phyloP scores from a whole-genome alignment of 1,140 invertebrate genomes.

The Atta cephalotes region DNA sequence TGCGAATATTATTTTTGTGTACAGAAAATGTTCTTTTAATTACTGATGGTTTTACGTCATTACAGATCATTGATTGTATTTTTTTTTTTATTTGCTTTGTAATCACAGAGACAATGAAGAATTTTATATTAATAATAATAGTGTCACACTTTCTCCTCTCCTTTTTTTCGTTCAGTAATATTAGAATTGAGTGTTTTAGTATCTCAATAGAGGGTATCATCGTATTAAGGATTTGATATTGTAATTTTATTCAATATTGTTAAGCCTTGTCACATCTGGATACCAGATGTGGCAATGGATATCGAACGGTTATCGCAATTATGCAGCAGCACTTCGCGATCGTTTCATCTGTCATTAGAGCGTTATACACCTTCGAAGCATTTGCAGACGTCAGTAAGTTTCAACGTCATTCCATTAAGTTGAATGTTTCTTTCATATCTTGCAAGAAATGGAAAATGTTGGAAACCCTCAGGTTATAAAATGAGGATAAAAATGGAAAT shows the following conservation, averaged over 20 bases:
- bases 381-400: constrained; percentile 14
- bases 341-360: constrained; percentile 50
- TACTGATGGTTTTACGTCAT: background rate
- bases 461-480: background rate
- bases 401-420: constrained; percentile 12
- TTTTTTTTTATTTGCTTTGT: background rate
- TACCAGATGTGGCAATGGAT: constrained; percentile 59
- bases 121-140: constrained; percentile 31
- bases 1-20: too few relatives aligned
- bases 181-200: constrained; percentile 17
- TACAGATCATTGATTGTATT: background rate
- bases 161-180: background rate
- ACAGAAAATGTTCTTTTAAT: background rate
- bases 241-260: constrained; percentile 43
- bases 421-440: background rate
- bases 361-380: constrained; percentile 33
- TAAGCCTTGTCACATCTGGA: constrained; percentile 51
- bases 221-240: constrained; percentile 40
- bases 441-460: background rate
- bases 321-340: constrained; percentile 52
- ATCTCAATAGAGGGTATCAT: constrained; percentile 22
- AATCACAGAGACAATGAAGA: constrained; percentile 9
- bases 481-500: background rate
- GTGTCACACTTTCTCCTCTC: background rate
- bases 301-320: constrained; percentile 52